Evolutionary conservation across 1,140 invertebrate genomes (phyloP).

Genomic region (Lerema accius): DNA sequence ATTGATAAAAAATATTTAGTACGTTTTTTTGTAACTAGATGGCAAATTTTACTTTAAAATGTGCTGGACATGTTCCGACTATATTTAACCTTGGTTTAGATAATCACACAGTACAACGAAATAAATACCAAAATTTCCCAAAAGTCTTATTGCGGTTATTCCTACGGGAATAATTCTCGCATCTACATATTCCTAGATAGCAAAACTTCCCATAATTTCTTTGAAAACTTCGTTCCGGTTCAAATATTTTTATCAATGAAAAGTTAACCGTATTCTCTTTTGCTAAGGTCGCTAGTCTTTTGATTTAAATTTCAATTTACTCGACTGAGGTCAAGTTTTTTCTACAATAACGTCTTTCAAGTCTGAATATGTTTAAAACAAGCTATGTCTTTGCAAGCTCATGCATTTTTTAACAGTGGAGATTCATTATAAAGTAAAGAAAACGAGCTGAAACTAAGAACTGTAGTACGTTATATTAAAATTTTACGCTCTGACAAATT

Average conservation of each 20-base stretch:
- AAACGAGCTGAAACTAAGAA: too few species aligned
- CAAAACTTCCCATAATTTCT: slow-evolving; percentile 28
- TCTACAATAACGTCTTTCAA: slow-evolving; percentile 9
- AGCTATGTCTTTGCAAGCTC: slow-evolving; percentile 12
- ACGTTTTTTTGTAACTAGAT: too few species aligned
- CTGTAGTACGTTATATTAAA: background rate
- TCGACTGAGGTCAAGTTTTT: slow-evolving; percentile 14
- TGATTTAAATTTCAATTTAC: slow-evolving; percentile 22
- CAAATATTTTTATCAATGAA: slow-evolving; percentile 7
- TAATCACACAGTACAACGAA: too few species aligned
- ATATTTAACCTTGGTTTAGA: too few species aligned
- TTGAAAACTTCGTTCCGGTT: slow-evolving; percentile 9
- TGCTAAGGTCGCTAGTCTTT: background rate
- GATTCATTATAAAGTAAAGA: slow-evolving; percentile 1
- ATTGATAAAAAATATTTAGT: too few species aligned
- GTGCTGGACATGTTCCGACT: too few species aligned
- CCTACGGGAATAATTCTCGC: slow-evolving; percentile 20
- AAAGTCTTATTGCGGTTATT: slow-evolving; percentile 23
- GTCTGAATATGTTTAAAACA: slow-evolving; percentile 23
- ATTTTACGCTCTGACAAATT: too few species aligned
- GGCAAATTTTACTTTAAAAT: too few species aligned
- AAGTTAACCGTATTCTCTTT: background rate
- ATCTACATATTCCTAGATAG: slow-evolving; percentile 22
- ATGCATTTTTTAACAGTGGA: slow-evolving; percentile 13
- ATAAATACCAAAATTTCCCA: too few species aligned